A percentile compares a stretch with the other conserved stretches of the same genome.
phyloP scores from a whole-genome alignment of 2,888 invertebrate genomes.

The Anarsia innoxiella region DNA sequence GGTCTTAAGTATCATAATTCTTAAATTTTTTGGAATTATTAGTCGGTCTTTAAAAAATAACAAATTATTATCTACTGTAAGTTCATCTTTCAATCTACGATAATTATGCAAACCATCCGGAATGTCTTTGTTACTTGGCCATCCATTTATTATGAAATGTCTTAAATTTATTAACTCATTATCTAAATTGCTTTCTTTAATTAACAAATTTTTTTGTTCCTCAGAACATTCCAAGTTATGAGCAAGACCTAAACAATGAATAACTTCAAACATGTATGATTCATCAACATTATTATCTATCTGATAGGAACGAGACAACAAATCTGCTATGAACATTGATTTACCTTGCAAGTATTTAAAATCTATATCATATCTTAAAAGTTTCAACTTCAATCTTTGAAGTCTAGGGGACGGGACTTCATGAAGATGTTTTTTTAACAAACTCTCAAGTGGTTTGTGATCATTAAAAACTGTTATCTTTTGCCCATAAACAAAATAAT shows the following conservation, averaged over 20 bases:
- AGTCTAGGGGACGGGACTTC: slow-evolving; percentile 25
- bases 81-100: too few relatives aligned
- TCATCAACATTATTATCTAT: slow-evolving; percentile 13
- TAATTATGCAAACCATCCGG: too few relatives aligned
- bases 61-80: too few relatives aligned
- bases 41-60: too few relatives aligned
- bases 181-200: slow-evolving; percentile 13
- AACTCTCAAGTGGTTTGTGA: slow-evolving; percentile 32
- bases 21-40: too few relatives aligned
- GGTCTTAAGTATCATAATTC: too few relatives aligned
- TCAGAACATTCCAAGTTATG: slow-evolving; percentile 16
- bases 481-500: slow-evolving; percentile 26
- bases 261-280: slow-evolving; percentile 16
- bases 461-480: slow-evolving; percentile 26
- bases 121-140: too few relatives aligned
- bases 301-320: slow-evolving; percentile 13
- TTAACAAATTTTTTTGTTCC: too few relatives aligned
- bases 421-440: slow-evolving; percentile 27
- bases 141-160: slow-evolving; percentile 13
- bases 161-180: slow-evolving; percentile 11
- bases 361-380: slow-evolving; percentile 25
- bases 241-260: slow-evolving; percentile 18
- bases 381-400: slow-evolving; percentile 27
- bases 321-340: slow-evolving; percentile 25
- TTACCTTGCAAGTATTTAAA: slow-evolving; percentile 26